Conservation (phyloP, 1,140 invertebrate genomes). For the Calliphora vicina region DNA sequence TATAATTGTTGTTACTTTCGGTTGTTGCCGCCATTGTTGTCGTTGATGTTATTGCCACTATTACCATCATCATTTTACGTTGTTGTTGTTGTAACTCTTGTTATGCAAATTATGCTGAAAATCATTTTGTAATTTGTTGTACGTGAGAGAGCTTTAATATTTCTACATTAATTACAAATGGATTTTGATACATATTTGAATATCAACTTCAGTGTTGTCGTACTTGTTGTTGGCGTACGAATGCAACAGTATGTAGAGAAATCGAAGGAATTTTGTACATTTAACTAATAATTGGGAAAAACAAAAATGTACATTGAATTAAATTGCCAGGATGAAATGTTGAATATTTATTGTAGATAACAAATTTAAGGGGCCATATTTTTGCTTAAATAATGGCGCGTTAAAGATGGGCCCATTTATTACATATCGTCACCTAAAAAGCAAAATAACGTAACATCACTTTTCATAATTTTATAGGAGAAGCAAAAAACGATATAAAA, state of each 20-base stretch:
- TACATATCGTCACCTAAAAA: too few relatives aligned
- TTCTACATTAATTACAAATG: constrained; percentile 25
- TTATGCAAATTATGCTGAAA: constrained; percentile 32
- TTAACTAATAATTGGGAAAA: too few relatives aligned
- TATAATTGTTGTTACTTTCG: neutral
- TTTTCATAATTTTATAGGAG: too few relatives aligned
- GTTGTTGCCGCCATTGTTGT: neutral
- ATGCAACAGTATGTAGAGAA: neutral
- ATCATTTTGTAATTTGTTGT: constrained; percentile 25
- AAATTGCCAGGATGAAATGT: too few relatives aligned
- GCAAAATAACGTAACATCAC: too few relatives aligned
- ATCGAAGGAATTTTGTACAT: too few relatives aligned
- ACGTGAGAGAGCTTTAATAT: constrained; percentile 24
- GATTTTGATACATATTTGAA: constrained; percentile 10
- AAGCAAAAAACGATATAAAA: too few relatives aligned
- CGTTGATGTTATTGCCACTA: neutral
- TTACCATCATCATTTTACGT: neutral
- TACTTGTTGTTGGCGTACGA: neutral
- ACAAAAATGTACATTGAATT: too few relatives aligned
- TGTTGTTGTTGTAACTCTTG: neutral
- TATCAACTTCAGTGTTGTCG: neutral
- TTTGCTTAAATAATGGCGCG: too few relatives aligned
- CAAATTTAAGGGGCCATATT: too few relatives aligned
- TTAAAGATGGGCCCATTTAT: too few relatives aligned
- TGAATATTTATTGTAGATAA: too few relatives aligned